Evolutionary conservation across 2,113 vertebrate species (phyloP), one percentile per base, ranked within the genome.

Genomic region (Alligator sinensis): DNA sequence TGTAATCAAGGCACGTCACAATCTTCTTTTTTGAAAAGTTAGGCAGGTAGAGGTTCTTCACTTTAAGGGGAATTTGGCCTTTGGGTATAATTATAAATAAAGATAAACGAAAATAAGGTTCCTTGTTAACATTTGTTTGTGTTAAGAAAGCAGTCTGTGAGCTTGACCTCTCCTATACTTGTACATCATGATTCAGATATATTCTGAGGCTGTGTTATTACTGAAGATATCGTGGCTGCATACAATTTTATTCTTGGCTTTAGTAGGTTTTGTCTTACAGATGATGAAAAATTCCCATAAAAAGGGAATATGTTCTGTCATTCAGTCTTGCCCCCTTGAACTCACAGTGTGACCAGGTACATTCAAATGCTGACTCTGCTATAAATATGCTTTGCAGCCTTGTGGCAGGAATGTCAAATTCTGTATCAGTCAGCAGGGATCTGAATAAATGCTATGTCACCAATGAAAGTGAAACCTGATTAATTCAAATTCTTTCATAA

Each of bases 361-460:
- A 80, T 83, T 88, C 78, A 90, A 74, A 88, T 2, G 3, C 62
- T 78, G 88, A 88, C 66, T 55, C 18, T 22, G 17, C 59, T 77
- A 38, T 61, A 82, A 62, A 61, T 38, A 25, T 59, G 58, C 74
- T 90, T 90, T 0, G 0, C 68, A 88, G 30, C 34, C 28, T 9
- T 85, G 68, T 88, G 54, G 18, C 84, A 92, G 78, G 77, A 13
- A 72, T 1, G 66, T 77, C 27, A 88, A 94, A 83, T 47, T 77
- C 75, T 75, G 66, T 0, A 1, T 72, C 94, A 83, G 59, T 74
- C 66, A 83, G 64, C 5, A 86, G 63, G 80, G 74, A 72, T 80
- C 82, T n/a, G 75, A 90, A 80, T 62, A 90, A 95, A 88, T 74
- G 82, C 38, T 78, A 86, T 74, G 62, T 83, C 82, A 77, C 34